Evolutionary conservation across 2,888 invertebrate genomes (phyloP).

Genomic region (Diaphora mendica): DNA sequence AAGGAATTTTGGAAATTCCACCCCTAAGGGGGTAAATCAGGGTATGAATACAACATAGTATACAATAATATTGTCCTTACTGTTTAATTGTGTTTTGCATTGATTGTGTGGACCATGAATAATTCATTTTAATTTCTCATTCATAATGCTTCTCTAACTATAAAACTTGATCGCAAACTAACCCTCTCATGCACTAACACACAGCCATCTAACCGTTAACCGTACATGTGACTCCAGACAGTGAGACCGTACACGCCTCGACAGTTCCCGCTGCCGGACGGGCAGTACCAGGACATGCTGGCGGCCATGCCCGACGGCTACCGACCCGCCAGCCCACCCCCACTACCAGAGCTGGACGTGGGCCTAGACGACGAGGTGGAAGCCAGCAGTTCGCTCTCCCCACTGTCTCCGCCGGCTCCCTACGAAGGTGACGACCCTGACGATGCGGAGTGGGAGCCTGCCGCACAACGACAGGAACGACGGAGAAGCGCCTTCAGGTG

Average conservation of each 20-base stretch:
- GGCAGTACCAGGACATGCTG: conserved; percentile 89
- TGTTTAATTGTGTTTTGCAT: no score
- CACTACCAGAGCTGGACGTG: conserved; percentile 31
- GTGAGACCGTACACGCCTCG: conserved; percentile 92
- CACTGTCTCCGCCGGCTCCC: conserved; percentile 53
- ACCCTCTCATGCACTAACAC: conserved; percentile 38
- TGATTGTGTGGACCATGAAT: no score
- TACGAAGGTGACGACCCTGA: conserved; percentile 94
- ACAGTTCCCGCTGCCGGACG: conserved; percentile 91
- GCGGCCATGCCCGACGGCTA: conserved; percentile 90
- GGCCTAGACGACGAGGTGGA: conserved; percentile 37
- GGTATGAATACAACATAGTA: no score
- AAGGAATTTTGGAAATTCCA: no score
- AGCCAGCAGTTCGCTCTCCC: conserved; percentile 64
- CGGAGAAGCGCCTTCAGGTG: conserved; percentile 69
- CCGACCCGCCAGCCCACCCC: conserved; percentile 59
- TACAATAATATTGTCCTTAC: no score
- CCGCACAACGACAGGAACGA: conserved; percentile 67
- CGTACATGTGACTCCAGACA: conserved; percentile 73
- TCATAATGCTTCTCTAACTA: not conserved
- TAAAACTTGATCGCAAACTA: conserved; percentile 9
- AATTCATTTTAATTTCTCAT: no score
- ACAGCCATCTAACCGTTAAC: conserved; percentile 43
- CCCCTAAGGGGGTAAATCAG: no score
- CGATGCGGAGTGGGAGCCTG: conserved; percentile 93